phyloP scores from a whole-genome alignment of 2,888 invertebrate genomes.

The Silvanus unidentatus region DNA sequence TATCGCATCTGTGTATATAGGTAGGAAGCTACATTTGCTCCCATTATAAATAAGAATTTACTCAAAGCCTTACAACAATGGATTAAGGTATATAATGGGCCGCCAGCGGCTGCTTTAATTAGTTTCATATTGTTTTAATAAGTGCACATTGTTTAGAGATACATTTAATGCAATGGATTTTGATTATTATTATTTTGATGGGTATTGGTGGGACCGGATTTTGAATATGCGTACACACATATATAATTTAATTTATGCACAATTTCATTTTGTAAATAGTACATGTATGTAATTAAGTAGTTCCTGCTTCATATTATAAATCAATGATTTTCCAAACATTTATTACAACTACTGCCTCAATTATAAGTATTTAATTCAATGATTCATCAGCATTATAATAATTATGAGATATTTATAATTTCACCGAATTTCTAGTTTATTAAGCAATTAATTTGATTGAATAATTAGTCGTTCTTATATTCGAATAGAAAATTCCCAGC shows the following conservation, averaged over 20 bases:
- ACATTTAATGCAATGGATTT: background rate
- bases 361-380: too few species aligned
- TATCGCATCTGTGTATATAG: too few species aligned
- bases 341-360: too few species aligned
- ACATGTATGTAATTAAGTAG: slow-evolving; percentile 16
- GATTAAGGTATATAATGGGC: slow-evolving; percentile 32
- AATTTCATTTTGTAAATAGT: slow-evolving; percentile 12
- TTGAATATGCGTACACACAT: too few species aligned
- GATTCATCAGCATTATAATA: too few species aligned
- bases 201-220: too few species aligned
- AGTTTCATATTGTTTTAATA: slow-evolving; percentile 7
- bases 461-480: too few species aligned
- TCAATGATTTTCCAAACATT: too few species aligned
- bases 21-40: slow-evolving; percentile 3
- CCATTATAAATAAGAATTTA: slow-evolving; percentile 32
- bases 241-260: slow-evolving; percentile 7
- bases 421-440: too few species aligned
- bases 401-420: too few species aligned
- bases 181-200: slow-evolving; percentile 1
- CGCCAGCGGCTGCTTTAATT: slow-evolving; percentile 11
- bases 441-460: too few species aligned
- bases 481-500: too few species aligned
- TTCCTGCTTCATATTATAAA: slow-evolving; percentile 19
- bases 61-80: slow-evolving; percentile 28
- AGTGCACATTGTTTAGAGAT: slow-evolving; percentile 3